phyloP scores from a whole-genome alignment of 2,113 vertebrate genomes.

The Cebus imitator region DNA sequence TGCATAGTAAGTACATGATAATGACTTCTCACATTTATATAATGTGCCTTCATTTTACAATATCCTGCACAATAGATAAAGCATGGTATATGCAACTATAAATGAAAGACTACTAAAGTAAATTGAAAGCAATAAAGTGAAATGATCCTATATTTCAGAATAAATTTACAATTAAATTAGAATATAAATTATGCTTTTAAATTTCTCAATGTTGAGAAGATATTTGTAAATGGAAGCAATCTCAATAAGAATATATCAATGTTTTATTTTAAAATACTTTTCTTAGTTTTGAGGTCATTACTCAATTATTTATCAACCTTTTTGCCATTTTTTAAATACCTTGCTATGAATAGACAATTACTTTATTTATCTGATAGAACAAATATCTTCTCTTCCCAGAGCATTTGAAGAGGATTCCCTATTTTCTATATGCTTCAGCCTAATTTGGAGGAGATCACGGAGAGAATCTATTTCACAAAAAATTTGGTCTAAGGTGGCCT shows the following conservation, averaged over 20 bases:
- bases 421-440: background rate
- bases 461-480: background rate
- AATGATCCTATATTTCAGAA: slow-evolving; percentile 31
- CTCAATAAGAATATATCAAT: background rate
- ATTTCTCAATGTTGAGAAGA: background rate
- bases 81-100: background rate
- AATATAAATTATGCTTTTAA: slow-evolving; percentile 32
- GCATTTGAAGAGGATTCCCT: background rate
- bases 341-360: background rate
- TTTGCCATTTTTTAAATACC: background rate
- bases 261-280: background rate
- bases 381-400: background rate
- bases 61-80: slow-evolving; percentile 38
- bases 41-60: slow-evolving; percentile 70
- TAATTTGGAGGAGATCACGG: background rate
- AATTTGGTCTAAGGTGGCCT: background rate
- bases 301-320: background rate
- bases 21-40: slow-evolving; percentile 65
- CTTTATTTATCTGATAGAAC: background rate
- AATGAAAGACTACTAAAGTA: slow-evolving; percentile 41
- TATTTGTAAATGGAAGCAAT: background rate
- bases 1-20: slow-evolving; percentile 71
- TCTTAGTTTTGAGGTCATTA: background rate
- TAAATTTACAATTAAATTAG: slow-evolving; percentile 44
- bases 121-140: slow-evolving; percentile 34